Percentiles rank a stretch among this genome's conserved stretches.
Evolutionary conservation across 2,113 vertebrate species (phyloP).

Genomic region (Paratilapia polleni): DNA sequence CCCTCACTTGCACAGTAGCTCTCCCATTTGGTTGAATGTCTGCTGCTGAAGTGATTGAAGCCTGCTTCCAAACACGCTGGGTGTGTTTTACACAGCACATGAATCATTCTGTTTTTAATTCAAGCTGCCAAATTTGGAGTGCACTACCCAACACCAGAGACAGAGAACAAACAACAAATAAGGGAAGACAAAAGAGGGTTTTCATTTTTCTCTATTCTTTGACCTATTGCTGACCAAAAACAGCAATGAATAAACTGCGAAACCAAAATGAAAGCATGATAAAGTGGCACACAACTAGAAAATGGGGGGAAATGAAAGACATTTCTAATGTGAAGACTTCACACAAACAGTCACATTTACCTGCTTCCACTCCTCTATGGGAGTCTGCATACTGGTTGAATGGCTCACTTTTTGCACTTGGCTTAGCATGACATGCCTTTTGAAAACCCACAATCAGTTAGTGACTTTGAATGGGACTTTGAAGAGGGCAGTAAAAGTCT

Average conservation of each 20-base stretch:
- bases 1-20: not conserved
- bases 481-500: no score
- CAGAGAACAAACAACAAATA: not conserved
- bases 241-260: not conserved
- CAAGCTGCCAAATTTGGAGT: not conserved
- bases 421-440: not conserved
- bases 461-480: no score
- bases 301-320: not conserved
- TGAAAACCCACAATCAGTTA: not conserved
- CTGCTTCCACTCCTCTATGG: not conserved
- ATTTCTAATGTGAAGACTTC: not conserved
- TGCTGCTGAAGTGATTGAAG: not conserved
- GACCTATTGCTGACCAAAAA: not conserved
- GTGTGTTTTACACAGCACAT: not conserved
- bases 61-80: not conserved
- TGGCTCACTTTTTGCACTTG: not conserved
- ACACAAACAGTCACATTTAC: not conserved
- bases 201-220: not conserved
- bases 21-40: constrained; percentile 2
- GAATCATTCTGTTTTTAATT: constrained; percentile 1
- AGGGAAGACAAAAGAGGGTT: not conserved
- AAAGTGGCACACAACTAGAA: not conserved
- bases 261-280: not conserved
- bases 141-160: not conserved
- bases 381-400: not conserved